These are phyloP conservation scores for Rhynchophorus ferrugineus DNA, from an alignment of 1,140 invertebrate genomes.

Conservation along the genomic window DNA sequence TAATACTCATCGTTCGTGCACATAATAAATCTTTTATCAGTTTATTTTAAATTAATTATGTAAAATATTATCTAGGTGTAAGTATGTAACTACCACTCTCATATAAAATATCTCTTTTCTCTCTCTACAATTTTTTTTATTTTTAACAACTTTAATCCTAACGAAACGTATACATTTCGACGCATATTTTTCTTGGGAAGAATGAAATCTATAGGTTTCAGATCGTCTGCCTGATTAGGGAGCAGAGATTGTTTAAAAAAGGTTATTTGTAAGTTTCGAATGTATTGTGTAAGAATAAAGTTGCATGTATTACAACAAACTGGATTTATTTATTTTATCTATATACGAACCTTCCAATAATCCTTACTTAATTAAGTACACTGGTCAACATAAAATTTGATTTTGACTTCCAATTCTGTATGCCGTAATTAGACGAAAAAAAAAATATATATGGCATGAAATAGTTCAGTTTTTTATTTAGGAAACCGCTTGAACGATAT, in stretches of 20 bases:
- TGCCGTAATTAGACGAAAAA: too few relatives aligned
- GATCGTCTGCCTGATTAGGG: constrained; percentile 5
- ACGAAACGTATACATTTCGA: constrained; percentile 19
- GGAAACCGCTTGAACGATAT: too few relatives aligned
- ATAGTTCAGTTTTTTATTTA: too few relatives aligned
- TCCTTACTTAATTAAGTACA: too few relatives aligned
- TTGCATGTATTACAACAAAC: constrained; percentile 20
- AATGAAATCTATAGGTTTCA: constrained; percentile 19
- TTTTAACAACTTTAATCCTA: constrained; percentile 9
- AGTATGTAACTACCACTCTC: constrained; percentile 22
- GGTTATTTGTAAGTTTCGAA: constrained; percentile 22
- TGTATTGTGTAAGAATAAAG: constrained; percentile 25
- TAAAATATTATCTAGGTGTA: constrained; percentile 18
- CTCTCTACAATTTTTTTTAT: constrained; percentile 12
- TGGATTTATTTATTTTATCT: too few relatives aligned
- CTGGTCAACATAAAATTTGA: too few relatives aligned
- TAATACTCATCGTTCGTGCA: constrained; percentile 20
- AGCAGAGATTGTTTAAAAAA: constrained; percentile 9
- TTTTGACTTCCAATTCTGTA: too few relatives aligned
- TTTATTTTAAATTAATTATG: constrained; percentile 17
- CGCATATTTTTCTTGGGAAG: constrained; percentile 1
- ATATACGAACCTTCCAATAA: too few relatives aligned
- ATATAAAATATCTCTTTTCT: too few relatives aligned
- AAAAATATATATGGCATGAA: too few relatives aligned
- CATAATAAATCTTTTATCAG: constrained; percentile 21